Conservation (phyloP, 2,797 vertebrate species). For the Sebastes steindachneri region DNA sequence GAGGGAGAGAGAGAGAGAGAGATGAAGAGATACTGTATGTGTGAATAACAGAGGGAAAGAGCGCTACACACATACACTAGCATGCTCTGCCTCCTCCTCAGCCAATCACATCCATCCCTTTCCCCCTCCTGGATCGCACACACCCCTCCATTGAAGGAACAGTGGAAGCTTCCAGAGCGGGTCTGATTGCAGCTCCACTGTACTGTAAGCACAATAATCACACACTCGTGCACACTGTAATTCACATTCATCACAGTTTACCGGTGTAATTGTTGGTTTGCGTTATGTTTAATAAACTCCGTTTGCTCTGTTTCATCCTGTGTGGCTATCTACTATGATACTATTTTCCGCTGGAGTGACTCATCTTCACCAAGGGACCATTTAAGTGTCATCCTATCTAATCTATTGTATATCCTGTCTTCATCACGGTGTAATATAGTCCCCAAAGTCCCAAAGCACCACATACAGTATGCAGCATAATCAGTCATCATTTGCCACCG, state of each 20-base stretch:
- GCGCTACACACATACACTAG: constrained; percentile 1
- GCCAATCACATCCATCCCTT: constrained; percentile 41
- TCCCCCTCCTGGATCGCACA: constrained; percentile 16
- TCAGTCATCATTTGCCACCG: constrained; percentile 1
- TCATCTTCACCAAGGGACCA: background rate
- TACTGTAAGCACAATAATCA: constrained; percentile 46
- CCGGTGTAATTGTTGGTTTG: constrained; percentile 36
- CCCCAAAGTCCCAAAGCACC: background rate
- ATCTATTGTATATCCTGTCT: constrained; percentile 24
- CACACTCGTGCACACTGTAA: constrained; percentile 24
- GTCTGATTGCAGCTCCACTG: constrained; percentile 43
- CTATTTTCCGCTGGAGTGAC: constrained; percentile 11
- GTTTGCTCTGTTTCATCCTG: constrained; percentile 6
- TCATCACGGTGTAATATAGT: background rate
- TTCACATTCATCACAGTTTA: constrained; percentile 43
- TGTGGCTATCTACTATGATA: background rate
- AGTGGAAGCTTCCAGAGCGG: constrained; percentile 52
- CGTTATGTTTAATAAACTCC: constrained; percentile 44
- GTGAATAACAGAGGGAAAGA: constrained; percentile 9
- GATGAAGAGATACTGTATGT: constrained; percentile 46
- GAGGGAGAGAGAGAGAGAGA: constrained; percentile 32
- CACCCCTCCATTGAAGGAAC: constrained; percentile 51
- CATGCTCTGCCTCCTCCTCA: constrained; percentile 7
- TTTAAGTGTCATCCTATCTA: constrained; percentile 26
- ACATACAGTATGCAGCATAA: background rate